These are phyloP conservation scores for Adoxophyes honmai DNA, from an alignment of 1,140 invertebrate species.

Conservation along the genomic window DNA sequence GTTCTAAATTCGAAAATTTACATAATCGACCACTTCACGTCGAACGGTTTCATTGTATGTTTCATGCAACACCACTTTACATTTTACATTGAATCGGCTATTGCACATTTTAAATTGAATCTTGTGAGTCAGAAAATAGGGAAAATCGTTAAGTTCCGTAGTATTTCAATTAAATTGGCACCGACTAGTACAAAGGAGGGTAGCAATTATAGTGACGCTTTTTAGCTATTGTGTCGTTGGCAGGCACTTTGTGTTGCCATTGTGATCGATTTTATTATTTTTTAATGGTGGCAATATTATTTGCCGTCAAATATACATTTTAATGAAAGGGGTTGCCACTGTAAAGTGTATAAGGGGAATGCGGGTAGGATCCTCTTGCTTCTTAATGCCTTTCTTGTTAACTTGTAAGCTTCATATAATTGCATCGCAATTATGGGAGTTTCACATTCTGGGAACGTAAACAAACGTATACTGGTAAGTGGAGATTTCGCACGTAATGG, in stretches of 20 bases:
- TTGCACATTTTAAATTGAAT: neutral
- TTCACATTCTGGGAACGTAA: too few species aligned
- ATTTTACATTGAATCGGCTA: neutral
- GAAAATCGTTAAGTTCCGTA: neutral
- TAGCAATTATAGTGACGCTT: slow-evolving; percentile 10
- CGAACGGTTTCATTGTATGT: slow-evolving; percentile 12
- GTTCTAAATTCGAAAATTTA: slow-evolving; percentile 13
- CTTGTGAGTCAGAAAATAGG: neutral
- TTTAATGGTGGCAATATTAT: slow-evolving; percentile 7
- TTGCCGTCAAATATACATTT: neutral
- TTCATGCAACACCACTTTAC: slow-evolving; percentile 3
- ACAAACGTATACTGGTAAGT: too few species aligned
- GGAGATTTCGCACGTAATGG: too few species aligned
- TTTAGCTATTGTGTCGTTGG: slow-evolving; percentile 12
- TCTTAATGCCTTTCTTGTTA: neutral
- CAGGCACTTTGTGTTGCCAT: slow-evolving; percentile 7
- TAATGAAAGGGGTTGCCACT: neutral
- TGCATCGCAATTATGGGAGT: neutral
- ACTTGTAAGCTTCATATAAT: neutral
- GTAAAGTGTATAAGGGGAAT: neutral
- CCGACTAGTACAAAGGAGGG: neutral
- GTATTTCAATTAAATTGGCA: neutral
- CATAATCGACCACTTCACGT: slow-evolving; percentile 13
- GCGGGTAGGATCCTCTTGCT: neutral
- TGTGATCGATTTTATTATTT: slow-evolving; percentile 14